phyloP scores from a whole-genome alignment of 2,797 vertebrate genomes.

The Macroramphosus scolopax region DNA sequence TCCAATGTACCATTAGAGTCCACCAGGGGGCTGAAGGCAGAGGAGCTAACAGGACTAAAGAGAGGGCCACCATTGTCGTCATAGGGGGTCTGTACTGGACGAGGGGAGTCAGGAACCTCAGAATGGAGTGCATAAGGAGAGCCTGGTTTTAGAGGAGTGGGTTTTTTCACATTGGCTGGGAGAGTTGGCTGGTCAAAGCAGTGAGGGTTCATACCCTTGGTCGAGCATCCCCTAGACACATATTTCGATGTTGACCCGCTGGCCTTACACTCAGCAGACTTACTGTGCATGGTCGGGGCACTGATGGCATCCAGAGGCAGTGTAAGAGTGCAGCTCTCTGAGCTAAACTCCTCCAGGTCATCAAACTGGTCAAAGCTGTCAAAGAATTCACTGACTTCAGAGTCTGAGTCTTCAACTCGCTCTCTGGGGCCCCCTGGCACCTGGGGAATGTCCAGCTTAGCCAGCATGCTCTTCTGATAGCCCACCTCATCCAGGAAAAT shows the following conservation, averaged over 20 bases:
- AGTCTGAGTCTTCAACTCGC: conserved; percentile 95
- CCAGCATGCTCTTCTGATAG: conserved; percentile 95
- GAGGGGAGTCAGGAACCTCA: conserved; percentile 87
- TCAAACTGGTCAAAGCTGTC: conserved; percentile 99
- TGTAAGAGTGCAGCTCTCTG: conserved; percentile 65
- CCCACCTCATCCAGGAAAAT: conserved; percentile 98
- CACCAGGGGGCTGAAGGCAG: conserved; percentile 92
- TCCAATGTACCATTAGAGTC: conserved; percentile 79
- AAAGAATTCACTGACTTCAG: conserved; percentile 98
- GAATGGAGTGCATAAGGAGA: conserved; percentile 83
- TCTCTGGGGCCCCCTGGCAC: conserved; percentile 90
- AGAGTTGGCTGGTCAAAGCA: conserved; percentile 89
- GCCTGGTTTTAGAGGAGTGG: conserved; percentile 93
- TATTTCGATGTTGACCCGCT: conserved; percentile 62
- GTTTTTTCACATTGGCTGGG: conserved; percentile 92
- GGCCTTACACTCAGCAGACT: conserved; percentile 50
- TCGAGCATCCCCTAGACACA: conserved; percentile 73
- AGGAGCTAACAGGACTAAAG: conserved; percentile 92
- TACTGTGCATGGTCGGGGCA: conserved; percentile 63
- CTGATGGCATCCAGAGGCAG: conserved; percentile 76
- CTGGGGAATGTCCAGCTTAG: conserved; percentile 94
- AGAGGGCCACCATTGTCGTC: conserved; percentile 86
- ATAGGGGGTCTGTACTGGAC: conserved; percentile 80
- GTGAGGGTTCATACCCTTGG: conserved; percentile 90
- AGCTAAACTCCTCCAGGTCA: conserved; percentile 82